These are phyloP conservation scores for Eira barbara DNA, from an alignment of 2,113 vertebrate species.

Conservation along the genomic window DNA sequence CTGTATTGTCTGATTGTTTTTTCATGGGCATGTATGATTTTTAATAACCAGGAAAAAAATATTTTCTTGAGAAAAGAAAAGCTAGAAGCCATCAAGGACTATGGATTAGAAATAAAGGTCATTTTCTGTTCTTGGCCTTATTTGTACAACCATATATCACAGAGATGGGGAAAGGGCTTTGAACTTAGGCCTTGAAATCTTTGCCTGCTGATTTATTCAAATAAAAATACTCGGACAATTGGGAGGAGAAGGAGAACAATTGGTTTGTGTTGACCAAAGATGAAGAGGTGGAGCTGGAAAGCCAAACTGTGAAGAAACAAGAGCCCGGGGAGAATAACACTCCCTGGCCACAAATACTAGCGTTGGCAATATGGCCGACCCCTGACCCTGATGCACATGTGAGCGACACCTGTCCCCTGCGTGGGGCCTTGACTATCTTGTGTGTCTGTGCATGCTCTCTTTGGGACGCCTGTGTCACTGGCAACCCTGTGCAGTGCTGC, in stretches of 20 bases:
- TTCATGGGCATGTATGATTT: slow-evolving; percentile 30
- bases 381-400: fast-evolving
- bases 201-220: slow-evolving; percentile 53
- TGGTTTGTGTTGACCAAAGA: not conserved
- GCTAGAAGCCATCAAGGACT: slow-evolving; percentile 48
- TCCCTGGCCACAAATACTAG: not conserved
- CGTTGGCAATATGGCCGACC: not conserved
- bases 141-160: slow-evolving; percentile 50
- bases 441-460: not conserved
- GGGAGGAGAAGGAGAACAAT: not conserved
- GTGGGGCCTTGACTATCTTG: fast-evolving
- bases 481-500: not conserved
- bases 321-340: not conserved
- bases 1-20: not conserved
- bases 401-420: not conserved
- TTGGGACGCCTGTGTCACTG: not conserved
- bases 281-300: not conserved
- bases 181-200: slow-evolving; percentile 11
- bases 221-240: slow-evolving; percentile 12
- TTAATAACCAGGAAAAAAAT: slow-evolving; percentile 43
- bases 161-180: slow-evolving; percentile 17
- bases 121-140: slow-evolving; percentile 42
- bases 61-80: slow-evolving; percentile 54
- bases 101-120: slow-evolving; percentile 67
- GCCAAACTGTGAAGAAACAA: not conserved